Evolutionary conservation across 2,888 invertebrate genomes (phyloP).

Genomic region (Agonopterix alstromeriana): DNA sequence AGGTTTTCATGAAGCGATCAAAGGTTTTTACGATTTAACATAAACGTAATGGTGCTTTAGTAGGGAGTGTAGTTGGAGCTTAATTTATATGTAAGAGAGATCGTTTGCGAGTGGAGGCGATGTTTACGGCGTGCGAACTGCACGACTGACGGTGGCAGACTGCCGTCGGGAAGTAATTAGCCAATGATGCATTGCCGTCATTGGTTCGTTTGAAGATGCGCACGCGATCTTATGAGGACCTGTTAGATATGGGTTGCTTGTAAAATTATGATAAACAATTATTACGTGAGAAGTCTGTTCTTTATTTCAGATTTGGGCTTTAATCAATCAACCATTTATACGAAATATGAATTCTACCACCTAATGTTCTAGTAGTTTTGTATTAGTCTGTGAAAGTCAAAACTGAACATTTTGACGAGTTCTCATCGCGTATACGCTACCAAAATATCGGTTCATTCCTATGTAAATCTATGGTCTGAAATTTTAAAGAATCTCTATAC

Average conservation of each 20-base stretch:
- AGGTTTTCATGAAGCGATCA: constrained; percentile 26
- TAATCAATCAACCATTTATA: no score
- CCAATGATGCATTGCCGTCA: constrained; percentile 26
- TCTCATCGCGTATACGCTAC: no score
- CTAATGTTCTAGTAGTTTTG: no score
- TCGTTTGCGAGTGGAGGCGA: constrained; percentile 16
- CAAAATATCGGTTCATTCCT: no score
- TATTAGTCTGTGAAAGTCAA: no score
- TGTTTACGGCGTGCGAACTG: constrained; percentile 40
- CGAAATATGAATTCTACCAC: no score
- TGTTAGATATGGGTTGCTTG: background rate
- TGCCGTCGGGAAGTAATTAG: constrained; percentile 37
- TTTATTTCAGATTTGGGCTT: no score
- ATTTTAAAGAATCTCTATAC: no score
- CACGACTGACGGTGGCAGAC: constrained; percentile 32
- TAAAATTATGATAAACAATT: no score
- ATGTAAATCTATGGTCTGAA: no score
- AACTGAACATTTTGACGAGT: no score
- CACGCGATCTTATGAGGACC: constrained; percentile 14
- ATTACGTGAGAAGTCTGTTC: no score
- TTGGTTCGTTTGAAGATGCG: constrained; percentile 17
- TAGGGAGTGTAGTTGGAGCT: constrained; percentile 17
- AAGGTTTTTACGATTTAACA: constrained; percentile 24
- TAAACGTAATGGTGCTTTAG: constrained; percentile 18
- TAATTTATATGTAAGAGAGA: constrained; percentile 32